phyloP scores from a whole-genome alignment of 2,113 vertebrate species.

The Hipposideros armiger region DNA sequence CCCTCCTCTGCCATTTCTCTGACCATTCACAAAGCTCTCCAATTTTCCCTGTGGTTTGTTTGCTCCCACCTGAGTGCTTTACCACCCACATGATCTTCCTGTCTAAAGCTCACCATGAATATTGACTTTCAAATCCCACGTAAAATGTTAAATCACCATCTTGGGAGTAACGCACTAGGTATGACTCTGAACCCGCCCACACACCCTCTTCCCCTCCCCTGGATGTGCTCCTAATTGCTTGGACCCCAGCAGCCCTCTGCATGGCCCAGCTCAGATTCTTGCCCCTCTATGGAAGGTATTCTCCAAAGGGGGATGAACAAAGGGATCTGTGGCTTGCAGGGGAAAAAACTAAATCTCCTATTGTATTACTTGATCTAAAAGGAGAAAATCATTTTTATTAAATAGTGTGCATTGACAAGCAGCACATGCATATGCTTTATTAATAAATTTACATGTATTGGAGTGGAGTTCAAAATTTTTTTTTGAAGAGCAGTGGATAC shows the following conservation, averaged over 20 bases:
- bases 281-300: background rate
- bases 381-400: slow-evolving; percentile 49
- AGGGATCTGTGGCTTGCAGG: background rate
- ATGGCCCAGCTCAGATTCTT: background rate
- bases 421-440: background rate
- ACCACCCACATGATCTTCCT: background rate
- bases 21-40: background rate
- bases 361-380: slow-evolving; percentile 19
- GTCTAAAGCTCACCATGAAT: background rate
- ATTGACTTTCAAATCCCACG: background rate
- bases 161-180: background rate
- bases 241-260: background rate
- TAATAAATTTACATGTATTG: background rate
- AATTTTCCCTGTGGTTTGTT: background rate
- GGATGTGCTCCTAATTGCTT: background rate
- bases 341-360: background rate
- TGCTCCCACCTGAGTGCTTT: background rate
- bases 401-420: background rate
- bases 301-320: background rate
- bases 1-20: background rate
- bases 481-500: background rate
- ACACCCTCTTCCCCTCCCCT: background rate
- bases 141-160: background rate
- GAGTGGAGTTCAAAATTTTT: background rate
- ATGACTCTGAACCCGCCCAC: background rate